Conservation (phyloP, 1,140 invertebrate genomes). For the Wasmannia auropunctata region DNA sequence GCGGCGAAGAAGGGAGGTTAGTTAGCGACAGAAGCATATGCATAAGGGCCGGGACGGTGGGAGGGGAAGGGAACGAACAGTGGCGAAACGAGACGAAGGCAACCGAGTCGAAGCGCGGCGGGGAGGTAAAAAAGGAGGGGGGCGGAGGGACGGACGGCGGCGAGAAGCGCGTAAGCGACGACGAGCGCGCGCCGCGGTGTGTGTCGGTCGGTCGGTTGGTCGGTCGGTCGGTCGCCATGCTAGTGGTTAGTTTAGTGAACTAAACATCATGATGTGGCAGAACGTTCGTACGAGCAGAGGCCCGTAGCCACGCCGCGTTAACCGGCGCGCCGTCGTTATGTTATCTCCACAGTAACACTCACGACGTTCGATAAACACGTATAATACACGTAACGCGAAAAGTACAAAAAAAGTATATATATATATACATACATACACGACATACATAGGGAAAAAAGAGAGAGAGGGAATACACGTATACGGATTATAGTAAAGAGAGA, state of each 20-base stretch:
- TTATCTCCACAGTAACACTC: constrained; percentile 74
- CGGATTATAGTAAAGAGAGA: constrained; percentile 18
- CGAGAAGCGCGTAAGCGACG: constrained; percentile 66
- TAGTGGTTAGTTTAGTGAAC: constrained; percentile 85
- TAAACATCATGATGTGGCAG: constrained; percentile 86
- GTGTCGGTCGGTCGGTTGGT: constrained; percentile 76
- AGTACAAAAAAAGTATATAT: constrained; percentile 69
- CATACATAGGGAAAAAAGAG: background rate
- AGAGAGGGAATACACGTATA: constrained; percentile 22
- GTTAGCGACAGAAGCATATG: background rate
- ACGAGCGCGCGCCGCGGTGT: constrained; percentile 74
- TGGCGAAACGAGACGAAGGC: background rate
- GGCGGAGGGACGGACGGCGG: constrained; percentile 61
- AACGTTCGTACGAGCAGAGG: constrained; percentile 81
- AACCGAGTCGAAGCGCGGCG: constrained; percentile 8
- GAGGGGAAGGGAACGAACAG: constrained; percentile 19
- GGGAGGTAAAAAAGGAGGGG: constrained; percentile 4
- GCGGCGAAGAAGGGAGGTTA: background rate
- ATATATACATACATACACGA: constrained; percentile 35
- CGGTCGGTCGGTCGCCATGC: constrained; percentile 85
- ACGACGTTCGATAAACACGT: constrained; percentile 79
- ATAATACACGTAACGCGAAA: constrained; percentile 73
- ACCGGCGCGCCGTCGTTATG: constrained; percentile 80
- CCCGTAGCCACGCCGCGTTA: constrained; percentile 77
- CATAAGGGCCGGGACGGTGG: background rate